These are phyloP conservation scores for Wiebesia pumilae DNA, from an alignment of 1,140 invertebrate species.

Conservation along the genomic window DNA sequence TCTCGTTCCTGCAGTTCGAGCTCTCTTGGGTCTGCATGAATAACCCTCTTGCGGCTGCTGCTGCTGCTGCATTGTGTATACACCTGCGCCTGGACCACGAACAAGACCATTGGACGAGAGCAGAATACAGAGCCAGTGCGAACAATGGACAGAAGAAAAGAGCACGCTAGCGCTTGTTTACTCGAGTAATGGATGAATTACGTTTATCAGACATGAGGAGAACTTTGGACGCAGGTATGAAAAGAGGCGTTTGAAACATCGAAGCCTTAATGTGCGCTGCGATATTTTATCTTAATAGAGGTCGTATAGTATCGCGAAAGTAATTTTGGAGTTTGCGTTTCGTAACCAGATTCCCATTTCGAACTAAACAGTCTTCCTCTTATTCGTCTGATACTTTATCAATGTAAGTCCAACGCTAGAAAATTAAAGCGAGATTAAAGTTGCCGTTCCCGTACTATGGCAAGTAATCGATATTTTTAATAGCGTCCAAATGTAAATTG, in stretches of 20 bases:
- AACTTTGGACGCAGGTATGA: neutral
- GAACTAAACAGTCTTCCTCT: neutral
- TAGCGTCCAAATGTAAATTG: too few relatives aligned
- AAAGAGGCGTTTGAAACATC: neutral
- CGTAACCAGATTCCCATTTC: neutral
- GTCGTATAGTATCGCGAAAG: neutral
- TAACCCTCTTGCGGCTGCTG: slow-evolving; percentile 57
- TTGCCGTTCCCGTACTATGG: neutral
- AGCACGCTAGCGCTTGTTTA: neutral
- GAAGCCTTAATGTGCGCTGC: neutral
- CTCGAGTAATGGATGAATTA: slow-evolving; percentile 39
- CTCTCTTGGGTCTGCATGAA: slow-evolving; percentile 54
- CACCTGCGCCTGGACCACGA: slow-evolving; percentile 57
- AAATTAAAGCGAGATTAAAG: neutral
- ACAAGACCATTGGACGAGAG: neutral
- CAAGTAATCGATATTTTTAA: neutral
- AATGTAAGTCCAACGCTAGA: neutral
- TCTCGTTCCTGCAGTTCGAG: neutral
- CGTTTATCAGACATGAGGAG: neutral
- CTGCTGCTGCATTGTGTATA: slow-evolving; percentile 54
- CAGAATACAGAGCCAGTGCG: too few relatives aligned
- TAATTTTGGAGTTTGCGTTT: neutral
- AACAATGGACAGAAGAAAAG: neutral
- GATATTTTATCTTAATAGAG: neutral
- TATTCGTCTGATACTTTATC: neutral